phyloP scores from a whole-genome alignment of 2,888 invertebrate genomes.

The Rotaria macrura region DNA sequence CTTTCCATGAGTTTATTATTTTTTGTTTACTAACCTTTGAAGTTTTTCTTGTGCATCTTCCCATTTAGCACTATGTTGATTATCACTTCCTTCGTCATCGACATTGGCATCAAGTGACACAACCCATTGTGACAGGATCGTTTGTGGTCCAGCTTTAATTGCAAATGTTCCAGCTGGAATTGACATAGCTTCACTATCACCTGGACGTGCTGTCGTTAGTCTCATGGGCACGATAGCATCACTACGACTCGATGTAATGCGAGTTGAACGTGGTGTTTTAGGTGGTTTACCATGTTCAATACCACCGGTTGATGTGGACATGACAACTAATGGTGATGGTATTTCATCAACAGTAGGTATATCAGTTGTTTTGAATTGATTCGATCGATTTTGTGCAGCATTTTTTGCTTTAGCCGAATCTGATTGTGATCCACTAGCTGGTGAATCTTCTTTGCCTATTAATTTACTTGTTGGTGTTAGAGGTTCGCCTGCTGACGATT shows the following conservation, averaged over 20 bases:
- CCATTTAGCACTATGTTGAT: conserved; percentile 14
- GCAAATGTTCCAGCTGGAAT: conserved; percentile 30
- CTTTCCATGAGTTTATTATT: too few relatives aligned
- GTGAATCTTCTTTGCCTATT: neutral
- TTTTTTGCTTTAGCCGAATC: neutral
- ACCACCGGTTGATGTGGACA: neutral
- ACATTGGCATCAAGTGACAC: conserved; percentile 23
- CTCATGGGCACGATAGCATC: neutral
- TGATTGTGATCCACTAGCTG: neutral
- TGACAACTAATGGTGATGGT: neutral
- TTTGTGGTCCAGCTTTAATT: conserved; percentile 31
- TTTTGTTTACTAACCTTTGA: neutral
- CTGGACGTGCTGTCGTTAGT: neutral
- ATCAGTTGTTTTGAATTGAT: neutral
- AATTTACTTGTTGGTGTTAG: neutral
- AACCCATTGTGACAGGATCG: conserved; percentile 33
- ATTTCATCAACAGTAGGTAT: neutral
- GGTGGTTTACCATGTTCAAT: conserved; percentile 4
- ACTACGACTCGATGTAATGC: neutral
- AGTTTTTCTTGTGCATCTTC: conserved; percentile 22
- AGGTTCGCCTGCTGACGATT: neutral
- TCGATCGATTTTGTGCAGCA: neutral
- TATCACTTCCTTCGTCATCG: conserved; percentile 7
- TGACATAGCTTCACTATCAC: conserved; percentile 32
- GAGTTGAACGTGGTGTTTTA: neutral